Evolutionary conservation across 2,113 vertebrate genomes (phyloP).

Genomic region (Rhinoptilus africanus): DNA sequence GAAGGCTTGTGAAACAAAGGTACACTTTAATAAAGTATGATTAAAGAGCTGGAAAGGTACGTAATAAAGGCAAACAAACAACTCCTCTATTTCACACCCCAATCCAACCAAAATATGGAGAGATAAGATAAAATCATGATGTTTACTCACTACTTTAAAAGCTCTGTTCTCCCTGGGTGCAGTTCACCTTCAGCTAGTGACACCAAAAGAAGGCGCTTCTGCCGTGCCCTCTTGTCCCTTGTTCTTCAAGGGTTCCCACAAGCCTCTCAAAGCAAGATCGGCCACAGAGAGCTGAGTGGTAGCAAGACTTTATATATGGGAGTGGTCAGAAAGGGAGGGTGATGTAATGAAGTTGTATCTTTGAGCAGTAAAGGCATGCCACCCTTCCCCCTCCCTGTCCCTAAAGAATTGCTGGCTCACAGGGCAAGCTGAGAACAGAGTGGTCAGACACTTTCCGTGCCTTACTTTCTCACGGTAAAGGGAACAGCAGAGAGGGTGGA

Average conservation of each 20-base stretch:
- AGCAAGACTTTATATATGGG: constrained; percentile 41
- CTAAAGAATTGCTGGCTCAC: not conserved
- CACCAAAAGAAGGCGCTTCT: not conserved
- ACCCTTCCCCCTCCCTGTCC: constrained; percentile 5
- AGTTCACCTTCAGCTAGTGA: not conserved
- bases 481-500: not conserved
- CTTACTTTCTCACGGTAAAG: not conserved
- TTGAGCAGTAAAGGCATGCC: not conserved
- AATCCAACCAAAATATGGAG: not conserved
- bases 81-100: not conserved
- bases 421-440: constrained; percentile 1
- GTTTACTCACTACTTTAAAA: constrained; percentile 33
- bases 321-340: constrained; percentile 19
- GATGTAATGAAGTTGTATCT: not conserved
- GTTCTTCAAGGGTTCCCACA: not conserved
- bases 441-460: not conserved
- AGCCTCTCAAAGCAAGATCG: not conserved
- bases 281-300: not conserved
- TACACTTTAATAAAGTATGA: not conserved
- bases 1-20: not conserved
- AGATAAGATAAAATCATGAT: not conserved
- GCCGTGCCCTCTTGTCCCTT: not conserved
- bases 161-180: not conserved
- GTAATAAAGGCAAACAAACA: not conserved
- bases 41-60: not conserved